Base-by-base conservation (phyloP, 1,140 invertebrate genomes). In the Euschistus heros region DNA sequence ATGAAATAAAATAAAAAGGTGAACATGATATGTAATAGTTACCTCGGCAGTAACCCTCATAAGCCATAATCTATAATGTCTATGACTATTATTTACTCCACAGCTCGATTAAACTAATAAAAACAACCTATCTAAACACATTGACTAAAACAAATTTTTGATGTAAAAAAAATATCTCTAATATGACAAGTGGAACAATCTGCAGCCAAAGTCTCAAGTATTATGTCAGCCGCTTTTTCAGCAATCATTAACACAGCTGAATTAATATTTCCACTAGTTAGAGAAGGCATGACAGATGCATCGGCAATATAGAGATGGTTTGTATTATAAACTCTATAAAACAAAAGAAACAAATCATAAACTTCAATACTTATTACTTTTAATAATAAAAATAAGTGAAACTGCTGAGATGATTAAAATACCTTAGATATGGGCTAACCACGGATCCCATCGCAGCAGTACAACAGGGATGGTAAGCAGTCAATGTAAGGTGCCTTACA, bases 381-480 rank as follows among this genome's bases (percentile, higher is more conserved):
- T 6, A 50, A 6, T 20, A 2, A 50, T 50, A n/a, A 50, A n/a
- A 44, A 44, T 20, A 22, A 50, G n/a, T n/a, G n/a, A n/a, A n/a
- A n/a, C n/a, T n/a, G n/a, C n/a, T 0, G n/a, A 50, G 10, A 10
- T 50, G n/a, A 18, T 6, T 50, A 50, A 2, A 20, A 22, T 20
- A 57, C 54, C 54, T 57, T 26, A 57, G 24, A 24, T 20, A 18
- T 10, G 54, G 24, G 24, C 24, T 26, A 27, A 57, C 54, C 26
- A 57, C 54, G 7, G 15, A 24, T 20, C 54, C 54, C 1, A 57
- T 57, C 1, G 54, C 54, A 24, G 54, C 54, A 57, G 88, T 91
- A 10, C 87, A 87, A 27, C 85, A 82, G 0, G 87, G 87, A 79
- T 89, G 88, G 72, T 91, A 92, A 66, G 92, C 86, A 1, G 90